These are phyloP conservation scores for Caenorhabditis becei DNA, from an alignment of 2,888 invertebrate genomes.

Conservation along the genomic window DNA sequence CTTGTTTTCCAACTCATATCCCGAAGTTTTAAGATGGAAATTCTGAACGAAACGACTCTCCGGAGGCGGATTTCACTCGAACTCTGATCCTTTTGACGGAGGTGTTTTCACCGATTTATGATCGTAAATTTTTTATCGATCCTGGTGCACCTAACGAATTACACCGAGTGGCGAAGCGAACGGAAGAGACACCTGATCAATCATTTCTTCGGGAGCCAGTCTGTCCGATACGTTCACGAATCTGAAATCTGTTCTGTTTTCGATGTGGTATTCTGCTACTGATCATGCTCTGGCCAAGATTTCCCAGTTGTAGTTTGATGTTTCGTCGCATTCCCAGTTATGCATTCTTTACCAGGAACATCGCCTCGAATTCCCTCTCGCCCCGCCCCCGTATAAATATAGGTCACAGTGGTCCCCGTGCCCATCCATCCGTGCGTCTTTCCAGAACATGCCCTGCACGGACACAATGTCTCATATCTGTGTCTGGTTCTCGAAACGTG, in stretches of 20 bases:
- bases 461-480: neutral
- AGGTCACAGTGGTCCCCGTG: neutral
- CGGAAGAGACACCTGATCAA: slow-evolving; percentile 2
- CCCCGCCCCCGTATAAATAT: too few relatives aligned
- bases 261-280: too few relatives aligned
- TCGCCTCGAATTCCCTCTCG: too few relatives aligned
- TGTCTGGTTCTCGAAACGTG: slow-evolving; percentile 13
- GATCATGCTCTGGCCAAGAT: too few relatives aligned
- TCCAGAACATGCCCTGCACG: neutral
- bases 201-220: neutral
- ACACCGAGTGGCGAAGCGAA: neutral
- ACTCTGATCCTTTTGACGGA: neutral
- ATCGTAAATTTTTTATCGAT: neutral
- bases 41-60: neutral
- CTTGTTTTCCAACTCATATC: neutral
- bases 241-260: too few relatives aligned
- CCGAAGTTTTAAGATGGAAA: neutral
- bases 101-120: slow-evolving; percentile 3
- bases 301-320: too few relatives aligned
- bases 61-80: neutral
- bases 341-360: too few relatives aligned
- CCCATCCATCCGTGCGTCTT: neutral
- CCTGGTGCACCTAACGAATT: neutral
- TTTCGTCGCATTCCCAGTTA: too few relatives aligned
- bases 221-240: neutral